Evolutionary conservation across 2,888 invertebrate genomes (phyloP), one percentile per base, ranked within the genome.

Genomic region (Tipula vernalis): DNA sequence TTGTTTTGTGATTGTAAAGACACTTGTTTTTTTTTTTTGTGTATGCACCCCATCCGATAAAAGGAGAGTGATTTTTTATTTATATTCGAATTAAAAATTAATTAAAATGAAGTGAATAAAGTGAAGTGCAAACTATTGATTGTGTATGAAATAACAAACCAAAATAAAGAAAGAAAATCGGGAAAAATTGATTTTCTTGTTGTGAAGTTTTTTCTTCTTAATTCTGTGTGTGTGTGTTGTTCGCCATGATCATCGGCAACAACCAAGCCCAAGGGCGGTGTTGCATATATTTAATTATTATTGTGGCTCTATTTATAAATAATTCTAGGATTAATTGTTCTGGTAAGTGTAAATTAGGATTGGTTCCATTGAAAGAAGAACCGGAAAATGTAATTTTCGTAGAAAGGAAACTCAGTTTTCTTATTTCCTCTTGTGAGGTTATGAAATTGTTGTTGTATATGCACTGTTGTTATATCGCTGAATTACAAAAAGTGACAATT

Each of bases 181-280:
- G 71, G 28, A 18, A 71, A 71, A 71, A 71, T 71, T 71, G 71
- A 71, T 71, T 71, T 71, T 71, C 71, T 71, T 71, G 57, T 57
- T 57, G 71, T 71, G 28, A 71, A 28, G 71, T 71, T 71, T 71
- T 71, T 71, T 57, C 47, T 28, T 71, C 71, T 71, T 71, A 71
- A 71, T 71, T 71, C 71, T 8, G 71, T 71, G 71, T 71, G 51
- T 51, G 71, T 71, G 71, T 71, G 71, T 71, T 71, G 84, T 84
- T 86, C 87, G 87, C 87, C 87, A 88, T 88, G 87, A 87, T 87
- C 85, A 83, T 71, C 71, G 71, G 71, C 71, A 28, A 86, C 51
- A 87, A 86, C 86, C 87, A 87, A 87, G 87, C 87, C 86, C 87
- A 87, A 87, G 88, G 88, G 88, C 88, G 88, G 88, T 88, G 88